phyloP scores from a whole-genome alignment of 2,113 vertebrate species.

The Odobenus rosmarus region DNA sequence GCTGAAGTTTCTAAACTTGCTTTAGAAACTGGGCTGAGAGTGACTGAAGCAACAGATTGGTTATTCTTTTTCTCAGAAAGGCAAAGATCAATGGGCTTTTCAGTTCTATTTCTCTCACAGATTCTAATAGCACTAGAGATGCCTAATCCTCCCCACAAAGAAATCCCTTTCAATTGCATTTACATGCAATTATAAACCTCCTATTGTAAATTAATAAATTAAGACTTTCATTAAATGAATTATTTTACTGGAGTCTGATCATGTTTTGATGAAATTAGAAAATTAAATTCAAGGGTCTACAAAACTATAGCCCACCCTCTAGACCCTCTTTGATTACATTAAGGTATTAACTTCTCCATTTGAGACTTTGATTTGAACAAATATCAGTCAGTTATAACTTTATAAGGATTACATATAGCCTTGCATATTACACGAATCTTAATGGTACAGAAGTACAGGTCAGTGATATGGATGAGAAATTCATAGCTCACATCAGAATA shows the following conservation, averaged over 20 bases:
- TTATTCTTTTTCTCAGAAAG: background rate
- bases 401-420: background rate
- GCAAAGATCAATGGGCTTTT: background rate
- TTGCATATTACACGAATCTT: background rate
- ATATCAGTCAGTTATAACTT: background rate
- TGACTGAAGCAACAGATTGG: background rate
- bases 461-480: constrained; percentile 59
- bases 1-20: background rate
- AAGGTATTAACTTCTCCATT: background rate
- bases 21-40: background rate
- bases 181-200: background rate
- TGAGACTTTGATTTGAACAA: background rate
- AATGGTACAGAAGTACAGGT: constrained; percentile 2
- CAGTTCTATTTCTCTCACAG: background rate
- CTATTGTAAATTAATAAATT: background rate
- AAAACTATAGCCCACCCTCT: background rate
- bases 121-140: background rate
- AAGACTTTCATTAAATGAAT: background rate
- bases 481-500: constrained; percentile 56
- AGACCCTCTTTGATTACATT: background rate
- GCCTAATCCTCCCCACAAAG: background rate
- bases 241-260: background rate
- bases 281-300: background rate
- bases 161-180: background rate
- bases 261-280: background rate